A percentile compares a stretch with the other conserved stretches of the same genome.
Conservation (phyloP, 2,113 vertebrate species). For the Lepus timidus region DNA sequence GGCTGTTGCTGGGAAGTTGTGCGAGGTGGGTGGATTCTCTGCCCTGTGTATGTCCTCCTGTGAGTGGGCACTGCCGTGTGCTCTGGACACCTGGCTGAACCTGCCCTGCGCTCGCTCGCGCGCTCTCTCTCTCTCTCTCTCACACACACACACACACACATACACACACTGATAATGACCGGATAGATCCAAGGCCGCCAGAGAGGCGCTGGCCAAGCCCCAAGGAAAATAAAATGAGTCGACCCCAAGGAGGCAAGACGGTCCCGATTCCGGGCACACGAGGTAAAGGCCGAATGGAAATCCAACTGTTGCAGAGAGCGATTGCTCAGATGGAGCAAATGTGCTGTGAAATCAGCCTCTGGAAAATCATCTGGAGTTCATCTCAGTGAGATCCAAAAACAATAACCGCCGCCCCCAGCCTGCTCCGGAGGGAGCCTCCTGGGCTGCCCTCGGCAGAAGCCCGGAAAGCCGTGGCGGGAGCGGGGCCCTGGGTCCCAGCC, state of each 20-base stretch:
- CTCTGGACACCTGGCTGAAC: conserved; percentile 47
- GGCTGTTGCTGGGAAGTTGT: not conserved
- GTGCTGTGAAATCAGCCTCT: conserved; percentile 74
- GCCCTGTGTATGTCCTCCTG: not conserved
- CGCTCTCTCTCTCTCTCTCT: too few species aligned
- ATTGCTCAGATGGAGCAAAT: conserved; percentile 76
- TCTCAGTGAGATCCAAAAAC: conserved; percentile 77
- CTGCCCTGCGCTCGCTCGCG: not conserved
- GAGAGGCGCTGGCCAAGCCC: conserved; percentile 71
- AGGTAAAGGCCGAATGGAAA: conserved; percentile 69
- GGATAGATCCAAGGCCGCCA: conserved; percentile 23
- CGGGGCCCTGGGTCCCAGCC: conserved; percentile 33
- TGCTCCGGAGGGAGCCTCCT: conserved; percentile 50
- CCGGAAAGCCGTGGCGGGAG: conserved; percentile 69
- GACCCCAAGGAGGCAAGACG: conserved; percentile 76
- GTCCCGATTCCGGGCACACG: conserved; percentile 59
- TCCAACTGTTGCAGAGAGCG: conserved; percentile 67
- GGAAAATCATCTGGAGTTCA: conserved; percentile 81
- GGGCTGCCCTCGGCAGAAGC: conserved; percentile 55
- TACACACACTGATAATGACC: conserved; percentile 21
- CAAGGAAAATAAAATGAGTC: conserved; percentile 74
- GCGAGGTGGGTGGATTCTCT: not conserved
- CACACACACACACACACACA: not conserved
- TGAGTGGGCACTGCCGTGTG: not conserved
- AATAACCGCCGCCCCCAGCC: conserved; percentile 66